Evolutionary conservation across 2,888 invertebrate species (phyloP), one percentile per base, ranked within the genome.

Genomic region (Conops quadrifasciatus): DNA sequence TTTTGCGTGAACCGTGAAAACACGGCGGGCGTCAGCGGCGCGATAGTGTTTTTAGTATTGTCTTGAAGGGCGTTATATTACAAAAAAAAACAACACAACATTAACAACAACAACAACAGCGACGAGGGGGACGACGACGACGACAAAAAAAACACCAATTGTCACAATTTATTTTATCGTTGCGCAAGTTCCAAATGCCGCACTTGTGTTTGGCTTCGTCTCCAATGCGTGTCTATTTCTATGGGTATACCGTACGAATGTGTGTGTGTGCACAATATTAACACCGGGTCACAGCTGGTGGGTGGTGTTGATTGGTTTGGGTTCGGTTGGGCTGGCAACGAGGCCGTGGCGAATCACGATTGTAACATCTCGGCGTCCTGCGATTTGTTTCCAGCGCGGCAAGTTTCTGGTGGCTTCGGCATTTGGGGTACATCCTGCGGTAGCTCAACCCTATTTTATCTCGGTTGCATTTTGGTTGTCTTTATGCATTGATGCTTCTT

Each of bases 361-460:
- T 58, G 53, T 21, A 53, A 21, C 53, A 21, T 19, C 21, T 19
- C 53, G 19, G 36, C 53, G 4, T 21, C 53, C 19, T 59, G 28
- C 59, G 21, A 16, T n/a, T 13, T n/a, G 49, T 49, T 19, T 16
- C 19, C 4, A 21, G 1, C 2, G 53, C 21, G 53, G 53, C 21
- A 5, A 49, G 49, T 56, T 49, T 56, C 36, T 51, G 65, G 43
- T 15, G 24, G 19, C 47, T 63, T 63, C 36, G 24, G 62, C 49
- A 24, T 47, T 62, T 62, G 60, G 68, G 59, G 68, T 24, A 51
- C 51, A 68, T 62, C 36, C 74, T 76, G 75, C 73, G 74, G 74
- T 75, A 73, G 75, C 74, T 75, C 73, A 75, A 75, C 70, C 73
- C 73, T 62, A 62, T 63, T 72, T 58, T 60, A 45, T 9, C 28